Conservation (phyloP, 1,140 invertebrate species). For the Drosophila ambigua region DNA sequence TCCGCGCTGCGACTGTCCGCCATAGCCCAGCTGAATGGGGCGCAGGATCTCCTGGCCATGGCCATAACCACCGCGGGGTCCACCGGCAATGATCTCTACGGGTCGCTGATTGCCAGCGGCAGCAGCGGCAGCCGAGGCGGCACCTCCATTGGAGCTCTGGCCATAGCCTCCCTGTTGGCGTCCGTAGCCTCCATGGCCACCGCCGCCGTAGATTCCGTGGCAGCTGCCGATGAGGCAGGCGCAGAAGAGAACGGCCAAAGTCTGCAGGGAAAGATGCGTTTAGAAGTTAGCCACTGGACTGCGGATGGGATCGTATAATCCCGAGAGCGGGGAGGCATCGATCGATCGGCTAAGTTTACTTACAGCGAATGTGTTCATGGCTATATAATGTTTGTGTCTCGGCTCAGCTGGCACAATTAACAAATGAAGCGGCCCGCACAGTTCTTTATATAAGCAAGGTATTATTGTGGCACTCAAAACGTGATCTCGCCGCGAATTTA, state of each 20-base stretch:
- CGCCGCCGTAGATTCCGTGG: slow-evolving; percentile 24
- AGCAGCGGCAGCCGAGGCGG: slow-evolving; percentile 53
- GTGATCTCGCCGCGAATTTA: slow-evolving; percentile 75
- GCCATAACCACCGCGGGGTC: slow-evolving; percentile 35
- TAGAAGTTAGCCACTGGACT: slow-evolving; percentile 7
- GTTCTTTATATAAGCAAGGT: slow-evolving; percentile 79
- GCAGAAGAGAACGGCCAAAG: slow-evolving; percentile 62
- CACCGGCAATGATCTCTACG: slow-evolving; percentile 65
- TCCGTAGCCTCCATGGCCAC: slow-evolving; percentile 15
- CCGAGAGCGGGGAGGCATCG: slow-evolving; percentile 26
- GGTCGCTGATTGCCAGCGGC: slow-evolving; percentile 40
- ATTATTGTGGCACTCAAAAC: slow-evolving; percentile 72
- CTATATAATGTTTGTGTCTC: slow-evolving; percentile 54
- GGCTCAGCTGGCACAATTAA: slow-evolving; percentile 80
- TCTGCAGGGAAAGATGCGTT: slow-evolving; percentile 19
- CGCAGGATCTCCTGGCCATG: slow-evolving; percentile 18
- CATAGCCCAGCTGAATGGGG: slow-evolving; percentile 40
- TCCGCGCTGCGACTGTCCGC: slow-evolving; percentile 8
- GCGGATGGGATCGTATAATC: slow-evolving; percentile 13
- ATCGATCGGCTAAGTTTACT: slow-evolving; percentile 27
- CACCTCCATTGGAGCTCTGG: slow-evolving; percentile 29
- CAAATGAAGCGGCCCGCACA: slow-evolving; percentile 75
- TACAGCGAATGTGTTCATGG: slow-evolving; percentile 79
- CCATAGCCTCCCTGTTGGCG: slow-evolving; percentile 16
- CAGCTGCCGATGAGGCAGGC: slow-evolving; percentile 64